Evolutionary conservation across 2,797 vertebrate genomes (phyloP), one percentile per base, ranked within the genome.

Genomic region (Chaetophractus vellerosus): DNA sequence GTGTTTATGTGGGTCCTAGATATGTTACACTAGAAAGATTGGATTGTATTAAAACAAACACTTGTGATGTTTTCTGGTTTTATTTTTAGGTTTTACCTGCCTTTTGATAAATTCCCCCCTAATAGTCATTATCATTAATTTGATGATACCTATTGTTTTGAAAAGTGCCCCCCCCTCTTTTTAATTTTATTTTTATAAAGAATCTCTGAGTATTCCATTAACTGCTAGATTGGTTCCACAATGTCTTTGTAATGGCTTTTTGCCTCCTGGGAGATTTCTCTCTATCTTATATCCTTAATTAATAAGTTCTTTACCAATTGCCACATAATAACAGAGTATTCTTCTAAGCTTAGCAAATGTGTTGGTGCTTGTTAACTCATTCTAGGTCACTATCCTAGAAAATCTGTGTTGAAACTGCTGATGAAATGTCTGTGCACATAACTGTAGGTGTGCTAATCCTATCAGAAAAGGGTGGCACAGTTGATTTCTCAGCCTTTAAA

Each of bases 221-320:
- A 97, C 97, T 95, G 96, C 97, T 96, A 97, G 93, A 96, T 97
- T 97, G 94, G 95, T 92, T 97, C 92, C 90, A 92, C 94, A 93
- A 89, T 95, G 90, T 96, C 96, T 97, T 91, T 88, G 74, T 97
- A 97, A 97, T 97, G 96, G 82, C 92, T 97, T 97, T 97, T 96
- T 94, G 95, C 92, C 96, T 96, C 96, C 90, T 92, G 96, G 94
- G 96, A 97, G 95, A 91, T 95, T 96, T 96, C 93, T 94, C 71
- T 97, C 92, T 96, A 93, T 97, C 96, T 97, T 96, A 95, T 96
- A 97, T 89, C 82, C 97, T 97, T 97, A 97, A 97, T 97, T 97
- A 97, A 97, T 97, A 97, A 97, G 94, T 97, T 97, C 96, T 96
- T 97, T 97, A 97, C 94, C 96, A 96, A 97, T 96, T 93, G 97